Evolutionary conservation across 2,113 vertebrate species (phyloP), one percentile per base, ranked within the genome.

Genomic region (Rhinopomastus cyanomelas): DNA sequence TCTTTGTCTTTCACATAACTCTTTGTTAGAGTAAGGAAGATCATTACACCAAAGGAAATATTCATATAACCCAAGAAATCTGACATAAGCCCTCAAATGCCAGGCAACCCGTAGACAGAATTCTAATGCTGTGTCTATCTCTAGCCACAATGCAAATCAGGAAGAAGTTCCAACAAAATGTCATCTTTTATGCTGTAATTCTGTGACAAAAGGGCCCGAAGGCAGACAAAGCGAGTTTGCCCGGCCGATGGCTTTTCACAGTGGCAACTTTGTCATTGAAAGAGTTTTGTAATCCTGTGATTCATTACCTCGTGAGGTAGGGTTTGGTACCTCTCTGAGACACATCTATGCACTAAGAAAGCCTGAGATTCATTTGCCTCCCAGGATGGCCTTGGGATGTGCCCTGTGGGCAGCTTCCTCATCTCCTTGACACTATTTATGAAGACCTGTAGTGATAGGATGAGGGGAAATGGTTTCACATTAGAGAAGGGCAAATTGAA

Each of bases 21-120:
- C 48, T 85, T 42, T 94, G 57, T 81, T 88, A 84, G 80, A 91
- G 62, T 86, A 86, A 90, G 81, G 84, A 71, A 75, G 85, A 82
- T 39, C 78, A 39, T 91, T 94, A 90, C 72, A 93, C 93, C 85
- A 94, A 96, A 92, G 81, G 80, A 94, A 82, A 89, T 93, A 95
- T 94, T 94, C 83, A 87, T 91, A 62, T 86, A 96, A 91, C 90
- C 74, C 66, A 76, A 62, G 86, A 89, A 80, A 91, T 84, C 91
- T 92, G 80, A 76, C 83, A 94, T 88, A 90, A 95, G 64, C 84
- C 62, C 51, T 82, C 60, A 90, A 94, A 96, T 87, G 77, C 65
- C 85, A 96, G 71, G 59, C 72, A 89, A 67, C 30, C 27, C 5
- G 0, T 62, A 83, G 82, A 88, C 1, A 3, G 42, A 84, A 88